Base-by-base conservation (phyloP, 2,888 invertebrate genomes). In the Pimpla rufipes region DNA sequence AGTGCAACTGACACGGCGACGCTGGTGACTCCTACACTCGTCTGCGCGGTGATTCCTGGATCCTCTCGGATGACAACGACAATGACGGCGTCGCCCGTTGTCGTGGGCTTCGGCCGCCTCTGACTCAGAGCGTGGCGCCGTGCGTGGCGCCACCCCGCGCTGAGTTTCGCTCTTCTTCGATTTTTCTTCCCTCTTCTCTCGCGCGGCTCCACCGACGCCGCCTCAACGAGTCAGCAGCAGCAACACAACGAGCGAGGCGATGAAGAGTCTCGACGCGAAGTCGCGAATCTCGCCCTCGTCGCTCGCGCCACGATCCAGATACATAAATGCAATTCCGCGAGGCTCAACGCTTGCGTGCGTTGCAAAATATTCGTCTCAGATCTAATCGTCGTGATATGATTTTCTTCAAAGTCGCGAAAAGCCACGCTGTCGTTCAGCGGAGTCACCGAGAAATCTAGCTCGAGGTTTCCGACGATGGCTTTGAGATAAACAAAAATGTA, bases 121-220 rank as follows among this genome's bases (percentile, higher is more conserved):
- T 87, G 87, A 88, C 79, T 88, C 88, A 85, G 84, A 84, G 62
- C 57, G 81, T 70, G 85, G 85, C 85, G 85, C 83, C 79, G 79
- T 82, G 70, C 62, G 78, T 68, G 82, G 50, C 79, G 84, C 84
- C 84, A 86, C 82, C 62, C 81, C 18, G 62, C 40, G 8, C 35
- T 8, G 57, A 74, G 70, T 73, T 85, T 80, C 70, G 73, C 81
- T 75, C 76, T 85, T 85, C 83, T 79, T 70, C 47, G 71, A 82
- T 74, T 75, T 85, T 77, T 76, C 40, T 37, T 55, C 57, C 50
- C 75, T 35, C 59, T 73, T 80, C 52, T 59, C 11, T 40, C n/a
- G n/a, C 68, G 35, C 21, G 42, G 76, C 62, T 71, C 75, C 42
- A 71, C 42, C 62, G 40, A 45, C 67, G 35, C 68, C 74, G 74